These are phyloP conservation scores for Formica exsecta DNA, from an alignment of 1,140 invertebrate genomes.

Conservation along the genomic window DNA sequence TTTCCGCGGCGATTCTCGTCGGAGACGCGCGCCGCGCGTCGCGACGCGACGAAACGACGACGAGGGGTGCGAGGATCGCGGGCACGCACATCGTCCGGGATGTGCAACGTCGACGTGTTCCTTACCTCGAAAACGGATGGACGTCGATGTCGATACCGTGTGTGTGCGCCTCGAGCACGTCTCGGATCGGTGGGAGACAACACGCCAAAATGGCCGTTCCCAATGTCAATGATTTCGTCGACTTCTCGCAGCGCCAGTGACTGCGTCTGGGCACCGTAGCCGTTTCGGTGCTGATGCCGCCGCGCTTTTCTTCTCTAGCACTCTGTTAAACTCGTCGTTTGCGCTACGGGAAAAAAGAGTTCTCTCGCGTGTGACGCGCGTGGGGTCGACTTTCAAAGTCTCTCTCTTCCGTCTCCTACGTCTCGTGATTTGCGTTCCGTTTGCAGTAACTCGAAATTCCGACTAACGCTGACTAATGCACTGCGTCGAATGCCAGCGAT, in stretches of 20 bases:
- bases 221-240: constrained; percentile 82
- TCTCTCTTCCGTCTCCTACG: constrained; percentile 65
- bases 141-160: constrained; percentile 82
- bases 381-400: constrained; percentile 26
- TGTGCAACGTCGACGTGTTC: constrained; percentile 3
- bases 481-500: constrained; percentile 82
- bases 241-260: constrained; percentile 65
- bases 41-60: not conserved
- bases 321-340: constrained; percentile 38
- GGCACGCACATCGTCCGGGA: not conserved
- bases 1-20: not conserved
- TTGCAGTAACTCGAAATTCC: constrained; percentile 69
- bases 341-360: constrained; percentile 55
- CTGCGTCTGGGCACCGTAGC: constrained; percentile 63
- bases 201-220: constrained; percentile 84
- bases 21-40: not conserved
- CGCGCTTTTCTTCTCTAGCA: constrained; percentile 40
- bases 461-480: constrained; percentile 83
- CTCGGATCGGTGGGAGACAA: constrained; percentile 80
- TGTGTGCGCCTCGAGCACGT: constrained; percentile 66
- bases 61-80: not conserved
- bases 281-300: constrained; percentile 62
- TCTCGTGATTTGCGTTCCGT: constrained; percentile 57
- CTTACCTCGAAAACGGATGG: constrained; percentile 83
- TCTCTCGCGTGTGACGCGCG: constrained; percentile 64